phyloP scores from a whole-genome alignment of 2,888 invertebrate species.

The Eristalinus aeneus region DNA sequence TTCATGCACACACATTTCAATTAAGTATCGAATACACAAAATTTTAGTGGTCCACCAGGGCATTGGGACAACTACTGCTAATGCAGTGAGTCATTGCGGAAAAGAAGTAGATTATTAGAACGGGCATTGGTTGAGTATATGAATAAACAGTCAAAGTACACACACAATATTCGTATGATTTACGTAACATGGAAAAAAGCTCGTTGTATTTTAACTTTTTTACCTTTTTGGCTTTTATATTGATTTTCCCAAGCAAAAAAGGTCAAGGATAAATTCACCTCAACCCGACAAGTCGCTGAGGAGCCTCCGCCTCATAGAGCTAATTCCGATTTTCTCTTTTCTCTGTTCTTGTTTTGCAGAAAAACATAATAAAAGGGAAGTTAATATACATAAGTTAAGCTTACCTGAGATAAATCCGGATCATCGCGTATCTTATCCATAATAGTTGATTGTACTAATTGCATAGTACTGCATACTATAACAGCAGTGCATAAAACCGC shows the following conservation, averaged over 20 bases:
- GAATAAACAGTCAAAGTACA: conserved; percentile 15
- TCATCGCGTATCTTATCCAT: conserved; percentile 85
- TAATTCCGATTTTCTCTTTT: background rate
- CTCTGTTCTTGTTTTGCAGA: background rate
- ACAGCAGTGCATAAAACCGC: conserved; percentile 59
- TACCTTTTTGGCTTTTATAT: conserved; percentile 67
- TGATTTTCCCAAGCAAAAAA: conserved; percentile 65
- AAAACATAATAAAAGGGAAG: background rate
- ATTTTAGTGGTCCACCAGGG: conserved; percentile 20
- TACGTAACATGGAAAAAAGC: conserved; percentile 68
- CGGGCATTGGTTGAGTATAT: background rate
- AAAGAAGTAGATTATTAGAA: conserved; percentile 35
- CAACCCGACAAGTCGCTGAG: conserved; percentile 33
- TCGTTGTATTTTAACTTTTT: conserved; percentile 58
- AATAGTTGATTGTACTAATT: conserved; percentile 81
- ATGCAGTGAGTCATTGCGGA: conserved; percentile 36
- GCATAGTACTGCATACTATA: conserved; percentile 53
- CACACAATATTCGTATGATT: conserved; percentile 40
- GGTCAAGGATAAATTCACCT: conserved; percentile 66
- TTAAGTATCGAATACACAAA: background rate
- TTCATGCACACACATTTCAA: background rate
- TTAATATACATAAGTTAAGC: conserved; percentile 47
- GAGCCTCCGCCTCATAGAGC: background rate
- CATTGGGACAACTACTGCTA: background rate
- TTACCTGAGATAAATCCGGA: conserved; percentile 86